These are phyloP conservation scores for Campoletis raptor DNA, from an alignment of 2,888 invertebrate genomes.

Conservation along the genomic window DNA sequence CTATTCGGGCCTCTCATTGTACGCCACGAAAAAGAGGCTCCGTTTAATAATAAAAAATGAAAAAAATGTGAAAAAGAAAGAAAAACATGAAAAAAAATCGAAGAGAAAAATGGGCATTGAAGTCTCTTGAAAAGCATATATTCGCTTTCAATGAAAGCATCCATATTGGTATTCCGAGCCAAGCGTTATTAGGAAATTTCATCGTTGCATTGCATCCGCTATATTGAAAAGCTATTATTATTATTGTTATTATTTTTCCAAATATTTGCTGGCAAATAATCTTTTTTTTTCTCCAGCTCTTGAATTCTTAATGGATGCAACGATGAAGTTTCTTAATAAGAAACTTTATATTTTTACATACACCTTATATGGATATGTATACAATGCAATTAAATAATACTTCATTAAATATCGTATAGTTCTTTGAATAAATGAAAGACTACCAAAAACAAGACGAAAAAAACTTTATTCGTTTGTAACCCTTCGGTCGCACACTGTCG, in stretches of 20 bases:
- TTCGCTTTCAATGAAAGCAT: constrained; percentile 81
- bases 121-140: constrained; percentile 64
- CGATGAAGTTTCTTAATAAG: constrained; percentile 57
- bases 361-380: constrained; percentile 64
- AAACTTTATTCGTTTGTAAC: not conserved
- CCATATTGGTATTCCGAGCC: constrained; percentile 70
- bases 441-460: constrained; percentile 20
- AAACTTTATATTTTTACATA: constrained; percentile 68
- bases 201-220: constrained; percentile 74
- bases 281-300: constrained; percentile 9
- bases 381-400: constrained; percentile 61
- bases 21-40: constrained; percentile 27
- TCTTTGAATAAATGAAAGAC: constrained; percentile 63
- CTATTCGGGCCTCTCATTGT: constrained; percentile 12
- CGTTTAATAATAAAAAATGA: constrained; percentile 36
- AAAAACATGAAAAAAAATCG: constrained; percentile 25
- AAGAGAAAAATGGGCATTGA: constrained; percentile 45
- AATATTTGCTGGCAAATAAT: constrained; percentile 44
- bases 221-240: constrained; percentile 57
- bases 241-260: constrained; percentile 32
- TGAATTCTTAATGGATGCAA: constrained; percentile 4
- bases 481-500: too few relatives aligned
- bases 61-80: constrained; percentile 12
- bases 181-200: constrained; percentile 76
- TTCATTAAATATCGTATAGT: constrained; percentile 45